A percentile compares a stretch with the other conserved stretches of the same genome.
Conservation (phyloP, 2,888 invertebrate genomes). For the Plemyria rubiginata region DNA sequence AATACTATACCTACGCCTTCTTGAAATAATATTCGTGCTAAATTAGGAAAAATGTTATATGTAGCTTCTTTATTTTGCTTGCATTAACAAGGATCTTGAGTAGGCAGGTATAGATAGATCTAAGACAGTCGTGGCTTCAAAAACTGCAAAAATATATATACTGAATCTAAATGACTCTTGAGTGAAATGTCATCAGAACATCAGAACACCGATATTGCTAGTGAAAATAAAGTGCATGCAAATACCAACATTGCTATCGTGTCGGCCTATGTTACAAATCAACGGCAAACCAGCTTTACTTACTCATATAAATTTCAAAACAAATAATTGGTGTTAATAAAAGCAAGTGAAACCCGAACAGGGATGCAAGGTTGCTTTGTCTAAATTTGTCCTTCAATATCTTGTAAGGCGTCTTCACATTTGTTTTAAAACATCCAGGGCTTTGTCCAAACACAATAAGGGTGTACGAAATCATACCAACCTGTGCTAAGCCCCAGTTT, state of each 20-base stretch:
- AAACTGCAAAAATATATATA: no score
- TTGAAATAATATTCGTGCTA: no score
- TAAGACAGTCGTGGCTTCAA: no score
- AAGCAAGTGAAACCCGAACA: neutral
- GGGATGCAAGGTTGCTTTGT: constrained; percentile 3
- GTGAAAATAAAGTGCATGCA: neutral
- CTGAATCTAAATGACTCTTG: no score
- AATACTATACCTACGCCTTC: no score
- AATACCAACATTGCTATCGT: neutral
- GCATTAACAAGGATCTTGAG: no score
- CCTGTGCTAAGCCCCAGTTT: constrained; percentile 15
- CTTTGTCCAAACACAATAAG: constrained; percentile 16
- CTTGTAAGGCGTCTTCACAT: constrained; percentile 6
- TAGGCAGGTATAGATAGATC: no score
- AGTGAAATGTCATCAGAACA: no score
- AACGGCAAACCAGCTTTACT: neutral
- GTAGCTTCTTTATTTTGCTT: no score
- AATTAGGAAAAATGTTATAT: no score
- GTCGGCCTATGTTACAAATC: neutral
- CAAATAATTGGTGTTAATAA: neutral
- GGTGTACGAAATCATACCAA: constrained; percentile 39
- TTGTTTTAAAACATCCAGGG: constrained; percentile 8
- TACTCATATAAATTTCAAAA: neutral
- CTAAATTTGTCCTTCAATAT: constrained; percentile 13
- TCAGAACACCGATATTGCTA: neutral